Evolutionary conservation across 2,797 vertebrate species (phyloP).

Genomic region (Hippoglossus hippoglossus): DNA sequence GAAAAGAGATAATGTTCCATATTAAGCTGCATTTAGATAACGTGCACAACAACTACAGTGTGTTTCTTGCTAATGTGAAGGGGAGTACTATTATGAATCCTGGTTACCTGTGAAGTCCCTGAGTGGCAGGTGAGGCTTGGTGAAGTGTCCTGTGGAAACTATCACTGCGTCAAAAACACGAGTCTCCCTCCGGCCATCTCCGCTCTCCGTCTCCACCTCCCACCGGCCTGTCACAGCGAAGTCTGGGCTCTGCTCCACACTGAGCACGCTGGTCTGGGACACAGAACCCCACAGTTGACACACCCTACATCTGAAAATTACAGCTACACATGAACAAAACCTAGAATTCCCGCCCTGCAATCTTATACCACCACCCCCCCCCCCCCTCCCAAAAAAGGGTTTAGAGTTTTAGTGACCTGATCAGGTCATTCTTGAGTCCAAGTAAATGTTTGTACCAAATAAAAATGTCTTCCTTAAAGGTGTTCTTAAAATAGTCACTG

Average conservation of each 20-base stretch:
- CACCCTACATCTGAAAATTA: not conserved
- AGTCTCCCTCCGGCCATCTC: conserved; percentile 74
- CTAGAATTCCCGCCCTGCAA: no score
- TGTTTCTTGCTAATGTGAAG: not conserved
- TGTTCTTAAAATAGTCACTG: no score
- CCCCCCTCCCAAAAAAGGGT: no score
- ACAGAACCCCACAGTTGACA: conserved; percentile 5
- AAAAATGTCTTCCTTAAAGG: no score
- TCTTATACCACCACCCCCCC: no score
- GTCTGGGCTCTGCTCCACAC: conserved; percentile 77
- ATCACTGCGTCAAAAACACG: conserved; percentile 88
- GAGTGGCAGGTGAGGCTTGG: conserved; percentile 85
- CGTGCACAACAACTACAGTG: not conserved
- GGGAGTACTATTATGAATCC: not conserved
- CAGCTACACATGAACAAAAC: no score
- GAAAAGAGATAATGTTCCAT: not conserved
- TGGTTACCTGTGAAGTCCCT: conserved; percentile 86
- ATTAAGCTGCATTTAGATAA: not conserved
- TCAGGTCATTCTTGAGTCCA: no score
- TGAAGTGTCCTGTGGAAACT: conserved; percentile 89
- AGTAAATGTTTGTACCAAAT: no score
- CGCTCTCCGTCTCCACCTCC: conserved; percentile 82
- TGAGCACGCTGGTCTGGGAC: conserved; percentile 83
- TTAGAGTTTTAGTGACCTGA: no score
- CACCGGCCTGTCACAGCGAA: conserved; percentile 86